Percentiles rank a stretch among this genome's conserved stretches.
Conservation (phyloP, 2,888 invertebrate genomes). For the Pediacus dermestoides region DNA sequence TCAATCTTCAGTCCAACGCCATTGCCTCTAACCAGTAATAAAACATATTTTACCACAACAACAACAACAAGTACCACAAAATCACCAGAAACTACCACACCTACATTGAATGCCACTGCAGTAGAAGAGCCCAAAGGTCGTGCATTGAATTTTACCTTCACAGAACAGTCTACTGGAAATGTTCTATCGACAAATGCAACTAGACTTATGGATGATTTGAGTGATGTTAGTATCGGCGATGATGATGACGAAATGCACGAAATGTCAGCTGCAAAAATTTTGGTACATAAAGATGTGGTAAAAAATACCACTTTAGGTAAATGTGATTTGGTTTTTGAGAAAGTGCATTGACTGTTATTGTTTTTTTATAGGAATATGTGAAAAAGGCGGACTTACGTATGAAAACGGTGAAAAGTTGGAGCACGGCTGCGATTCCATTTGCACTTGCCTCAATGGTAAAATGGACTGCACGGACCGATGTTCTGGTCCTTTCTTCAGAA, state of each 20-base stretch:
- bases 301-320: constrained; percentile 26
- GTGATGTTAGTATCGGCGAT: constrained; percentile 73
- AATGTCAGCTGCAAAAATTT: constrained; percentile 32
- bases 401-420: constrained; percentile 66
- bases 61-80: no score
- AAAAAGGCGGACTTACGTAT: constrained; percentile 51
- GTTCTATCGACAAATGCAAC: constrained; percentile 30
- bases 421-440: constrained; percentile 73
- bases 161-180: constrained; percentile 36
- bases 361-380: constrained; percentile 38
- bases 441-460: constrained; percentile 67
- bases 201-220: constrained; percentile 57
- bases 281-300: constrained; percentile 25
- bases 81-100: constrained; percentile 13
- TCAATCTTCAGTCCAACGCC: constrained; percentile 29
- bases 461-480: constrained; percentile 73
- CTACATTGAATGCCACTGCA: constrained; percentile 11
- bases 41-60: constrained; percentile 3
- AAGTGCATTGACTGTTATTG: background rate
- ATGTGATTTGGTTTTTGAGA: constrained; percentile 4
- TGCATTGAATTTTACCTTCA: constrained; percentile 43
- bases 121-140: constrained; percentile 32
- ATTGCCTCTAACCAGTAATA: constrained; percentile 16
- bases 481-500: constrained; percentile 63
- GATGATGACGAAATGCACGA: constrained; percentile 51